Evolutionary conservation across 2,888 invertebrate species (phyloP).

Genomic region (Drosophila tripunctata): DNA sequence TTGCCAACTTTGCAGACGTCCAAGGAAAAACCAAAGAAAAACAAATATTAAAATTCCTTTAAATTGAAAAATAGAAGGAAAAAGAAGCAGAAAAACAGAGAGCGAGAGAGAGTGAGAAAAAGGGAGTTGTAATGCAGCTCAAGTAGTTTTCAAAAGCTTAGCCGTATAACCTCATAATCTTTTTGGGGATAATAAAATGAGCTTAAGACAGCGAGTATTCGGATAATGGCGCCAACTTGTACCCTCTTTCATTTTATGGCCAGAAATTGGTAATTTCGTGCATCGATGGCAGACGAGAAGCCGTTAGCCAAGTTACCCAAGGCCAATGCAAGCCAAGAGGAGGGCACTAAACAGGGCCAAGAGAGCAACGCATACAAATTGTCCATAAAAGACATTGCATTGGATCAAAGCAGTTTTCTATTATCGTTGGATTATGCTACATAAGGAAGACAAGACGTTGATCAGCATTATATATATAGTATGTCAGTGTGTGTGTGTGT

Average conservation of each 20-base stretch:
- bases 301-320: slow-evolving; percentile 2
- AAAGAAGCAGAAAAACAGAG: background rate
- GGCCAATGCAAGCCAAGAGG: background rate
- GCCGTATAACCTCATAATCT: slow-evolving; percentile 74
- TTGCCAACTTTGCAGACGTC: slow-evolving; percentile 73
- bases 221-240: slow-evolving; percentile 71
- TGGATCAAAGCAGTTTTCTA: slow-evolving; percentile 70
- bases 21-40: slow-evolving; percentile 18
- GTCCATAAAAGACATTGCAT: slow-evolving; percentile 80
- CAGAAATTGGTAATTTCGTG: slow-evolving; percentile 75
- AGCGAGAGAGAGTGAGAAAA: background rate
- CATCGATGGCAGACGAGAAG: slow-evolving; percentile 59
- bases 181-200: slow-evolving; percentile 82
- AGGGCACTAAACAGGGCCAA: slow-evolving; percentile 22
- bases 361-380: slow-evolving; percentile 82
- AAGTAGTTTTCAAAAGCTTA: slow-evolving; percentile 13
- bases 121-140: slow-evolving; percentile 22
- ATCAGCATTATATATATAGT: slow-evolving; percentile 23
- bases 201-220: slow-evolving; percentile 67
- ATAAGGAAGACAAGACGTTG: slow-evolving; percentile 44
- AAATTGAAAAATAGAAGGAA: slow-evolving; percentile 54
- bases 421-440: slow-evolving; percentile 61
- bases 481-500: background rate
- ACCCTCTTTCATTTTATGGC: slow-evolving; percentile 70
- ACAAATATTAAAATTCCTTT: slow-evolving; percentile 13